These are phyloP conservation scores for Alfaro cultratus DNA, from an alignment of 2,797 vertebrate species.

Conservation along the genomic window DNA sequence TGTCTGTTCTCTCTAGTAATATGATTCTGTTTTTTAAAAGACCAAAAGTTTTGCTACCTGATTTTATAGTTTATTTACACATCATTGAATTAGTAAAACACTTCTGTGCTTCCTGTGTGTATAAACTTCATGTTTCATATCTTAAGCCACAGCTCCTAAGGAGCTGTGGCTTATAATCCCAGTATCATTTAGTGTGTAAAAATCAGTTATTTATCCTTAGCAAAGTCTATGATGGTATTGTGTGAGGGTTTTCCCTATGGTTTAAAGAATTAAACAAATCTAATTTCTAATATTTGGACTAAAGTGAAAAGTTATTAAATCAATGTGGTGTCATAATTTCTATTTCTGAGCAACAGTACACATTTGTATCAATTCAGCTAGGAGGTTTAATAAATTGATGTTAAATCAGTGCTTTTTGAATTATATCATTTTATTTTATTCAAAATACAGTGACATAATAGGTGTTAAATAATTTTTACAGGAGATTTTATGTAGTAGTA, in stretches of 20 bases:
- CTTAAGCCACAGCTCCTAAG: too few relatives aligned
- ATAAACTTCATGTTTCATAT: background rate
- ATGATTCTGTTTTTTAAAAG: slow-evolving; percentile 17
- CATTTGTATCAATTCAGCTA: background rate
- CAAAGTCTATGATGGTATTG: background rate
- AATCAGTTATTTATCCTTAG: background rate
- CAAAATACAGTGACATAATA: too few relatives aligned
- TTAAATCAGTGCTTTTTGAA: background rate
- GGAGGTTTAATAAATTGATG: background rate
- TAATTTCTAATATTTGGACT: background rate
- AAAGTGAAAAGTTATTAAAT: background rate
- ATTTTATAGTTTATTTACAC: slow-evolving; percentile 27
- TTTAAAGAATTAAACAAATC: background rate
- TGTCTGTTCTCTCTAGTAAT: slow-evolving; percentile 1
- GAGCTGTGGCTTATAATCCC: background rate
- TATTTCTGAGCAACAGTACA: background rate
- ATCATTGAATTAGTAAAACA: slow-evolving; percentile 45
- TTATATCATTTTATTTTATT: background rate
- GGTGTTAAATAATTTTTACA: background rate
- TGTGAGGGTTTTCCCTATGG: background rate
- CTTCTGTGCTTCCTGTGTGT: slow-evolving; percentile 14
- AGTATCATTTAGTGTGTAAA: background rate
- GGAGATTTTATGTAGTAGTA: background rate
- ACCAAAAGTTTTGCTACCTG: background rate
- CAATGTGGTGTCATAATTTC: background rate